Evolutionary conservation across 2,113 vertebrate species (phyloP).

Genomic region (Lycaon pictus): DNA sequence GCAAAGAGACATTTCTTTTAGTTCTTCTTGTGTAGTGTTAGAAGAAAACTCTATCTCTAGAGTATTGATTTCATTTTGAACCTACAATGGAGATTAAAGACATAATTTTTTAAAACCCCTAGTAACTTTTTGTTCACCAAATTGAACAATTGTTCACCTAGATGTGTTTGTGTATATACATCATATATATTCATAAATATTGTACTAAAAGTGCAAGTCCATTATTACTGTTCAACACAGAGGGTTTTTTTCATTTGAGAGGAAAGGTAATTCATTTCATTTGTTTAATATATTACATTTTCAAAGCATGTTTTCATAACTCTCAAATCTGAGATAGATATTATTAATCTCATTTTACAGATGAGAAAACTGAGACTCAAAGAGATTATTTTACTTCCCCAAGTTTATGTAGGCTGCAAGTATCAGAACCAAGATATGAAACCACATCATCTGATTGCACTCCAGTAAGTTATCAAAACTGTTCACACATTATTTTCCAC

Average conservation of each 20-base stretch:
- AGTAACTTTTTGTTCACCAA: constrained; percentile 35
- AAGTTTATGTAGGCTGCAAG: not conserved
- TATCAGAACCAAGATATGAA: constrained; percentile 32
- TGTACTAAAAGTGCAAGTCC: not conserved
- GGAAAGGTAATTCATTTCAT: not conserved
- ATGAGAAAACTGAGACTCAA: constrained; percentile 38
- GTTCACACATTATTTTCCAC: not conserved
- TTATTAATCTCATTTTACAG: not conserved
- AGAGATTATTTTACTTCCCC: not conserved
- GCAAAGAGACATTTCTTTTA: not conserved
- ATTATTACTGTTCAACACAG: not conserved
- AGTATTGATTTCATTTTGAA: constrained; percentile 32
- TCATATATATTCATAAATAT: not conserved
- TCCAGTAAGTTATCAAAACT: constrained; percentile 11
- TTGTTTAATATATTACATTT: not conserved
- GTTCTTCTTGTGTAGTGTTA: not conserved
- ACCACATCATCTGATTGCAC: not conserved
- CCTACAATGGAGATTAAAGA: not conserved
- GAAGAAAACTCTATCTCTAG: not conserved
- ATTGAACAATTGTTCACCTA: not conserved
- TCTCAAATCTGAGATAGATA: constrained; percentile 29
- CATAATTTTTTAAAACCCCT: not conserved
- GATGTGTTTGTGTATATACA: not conserved
- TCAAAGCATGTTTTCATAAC: not conserved
- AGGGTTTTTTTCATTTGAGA: not conserved